Evolutionary conservation across 2,888 invertebrate genomes (phyloP).

Genomic region (Lingula anatina): DNA sequence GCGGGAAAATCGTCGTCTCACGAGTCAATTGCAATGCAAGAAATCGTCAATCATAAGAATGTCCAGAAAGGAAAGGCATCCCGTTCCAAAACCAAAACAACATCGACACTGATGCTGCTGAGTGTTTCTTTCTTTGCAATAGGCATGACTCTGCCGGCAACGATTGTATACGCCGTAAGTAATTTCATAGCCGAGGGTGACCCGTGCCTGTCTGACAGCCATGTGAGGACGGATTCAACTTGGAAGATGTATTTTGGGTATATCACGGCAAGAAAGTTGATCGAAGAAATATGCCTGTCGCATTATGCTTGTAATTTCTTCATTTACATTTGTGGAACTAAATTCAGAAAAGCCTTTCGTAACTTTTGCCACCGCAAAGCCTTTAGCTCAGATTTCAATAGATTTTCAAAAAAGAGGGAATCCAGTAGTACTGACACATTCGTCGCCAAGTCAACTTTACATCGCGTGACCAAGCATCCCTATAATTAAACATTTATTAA

Average conservation of each 20-base stretch:
- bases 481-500: no score
- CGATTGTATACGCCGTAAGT: constrained; percentile 41
- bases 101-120: constrained; percentile 48
- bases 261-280: constrained; percentile 25
- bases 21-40: no score
- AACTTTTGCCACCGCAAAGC: no score
- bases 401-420: no score
- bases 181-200: constrained; percentile 28
- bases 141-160: constrained; percentile 46
- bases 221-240: constrained; percentile 21
- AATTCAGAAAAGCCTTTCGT: no score
- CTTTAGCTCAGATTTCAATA: no score
- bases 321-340: constrained; percentile 35
- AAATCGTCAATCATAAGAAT: no score
- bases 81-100: constrained; percentile 23
- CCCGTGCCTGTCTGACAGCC: constrained; percentile 17
- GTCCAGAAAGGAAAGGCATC: constrained; percentile 10
- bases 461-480: no score
- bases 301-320: constrained; percentile 43
- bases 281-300: constrained; percentile 38
- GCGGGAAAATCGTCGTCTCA: no score
- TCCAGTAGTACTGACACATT: no score
- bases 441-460: no score
- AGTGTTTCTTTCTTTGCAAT: constrained; percentile 51
- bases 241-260: constrained; percentile 27